Evolutionary conservation across 2,797 vertebrate species (phyloP), one percentile per base, ranked within the genome.

Genomic region (Pitangus sulphuratus): DNA sequence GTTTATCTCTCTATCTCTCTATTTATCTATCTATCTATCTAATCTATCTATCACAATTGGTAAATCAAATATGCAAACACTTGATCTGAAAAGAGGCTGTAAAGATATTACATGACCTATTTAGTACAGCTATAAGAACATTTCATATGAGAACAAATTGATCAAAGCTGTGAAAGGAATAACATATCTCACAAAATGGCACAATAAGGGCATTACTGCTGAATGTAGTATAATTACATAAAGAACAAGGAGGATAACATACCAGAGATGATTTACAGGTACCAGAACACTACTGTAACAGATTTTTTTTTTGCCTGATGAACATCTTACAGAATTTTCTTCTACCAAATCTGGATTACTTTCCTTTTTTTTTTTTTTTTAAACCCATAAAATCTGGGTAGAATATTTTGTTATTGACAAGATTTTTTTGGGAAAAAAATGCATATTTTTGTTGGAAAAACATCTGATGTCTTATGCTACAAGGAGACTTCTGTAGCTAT

Each of bases 81-180:
- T 69, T 62, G 31, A 61, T 84, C 15, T 69, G 72, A 57, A 71
- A 72, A 68, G 31, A 84, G 25, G 51, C 15, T 60, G 33, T 14
- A 60, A 66, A 45, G 33, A 7, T 89, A 80, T 61, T 79, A 68
- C 48, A 26, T 54, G 39, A 12, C 14, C 11, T 84, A 8, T 81
- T 77, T n/a, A 54, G n/a, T 84, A 80, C 30, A 84, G 21, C 47
- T 85, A 12, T 47, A 82, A 79, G 35, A 57, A 37, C 6, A 33
- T 90, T 87, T 92, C 2, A 1, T 54, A 62, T 18, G 31, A 76
- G 54, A 89, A 74, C n/a, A 47, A 35, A 33, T 17, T 90, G n/a
- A 78, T 91, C 83, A 89, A 89, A 93, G 71, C 40, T 69, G 16
- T 76, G 54, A 84, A 89, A 87, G 35, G 22, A 91, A 48, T 76